Base-by-base conservation (phyloP, 2,113 vertebrate genomes). In the Apus apus region DNA sequence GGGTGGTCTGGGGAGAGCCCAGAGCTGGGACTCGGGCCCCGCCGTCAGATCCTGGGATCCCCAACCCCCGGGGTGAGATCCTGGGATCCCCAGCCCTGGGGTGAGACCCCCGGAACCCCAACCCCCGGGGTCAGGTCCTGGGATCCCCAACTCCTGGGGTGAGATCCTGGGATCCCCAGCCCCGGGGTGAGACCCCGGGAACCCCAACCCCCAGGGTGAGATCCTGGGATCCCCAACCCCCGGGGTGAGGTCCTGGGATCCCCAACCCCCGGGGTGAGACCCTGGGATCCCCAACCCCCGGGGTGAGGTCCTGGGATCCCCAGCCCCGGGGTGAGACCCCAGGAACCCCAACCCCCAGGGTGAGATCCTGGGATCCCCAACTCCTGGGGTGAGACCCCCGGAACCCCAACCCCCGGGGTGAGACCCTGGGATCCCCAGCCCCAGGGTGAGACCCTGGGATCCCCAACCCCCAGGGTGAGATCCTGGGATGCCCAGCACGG, bases 1-100 rank as follows among this genome's bases (percentile, higher is more conserved):
- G 43, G 64, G 21, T 1, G 1, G 22, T 38, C 22, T 17, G 53
- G 3, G 10, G 46, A 48, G 23, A 2, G 4, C 19, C 6, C 2
- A 4, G 15, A 66, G 32, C 40, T 29, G 71, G 45, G 48, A 15
- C 53, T 32, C 11, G 7, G 2, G 27, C 30, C 25, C 48, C 8
- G 8, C 9, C 27, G 38, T 19, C 57, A 58, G n/a, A 4, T 7
- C 15, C 76, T 8, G 40, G 18, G 17, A 29, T 16, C 29, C 25
- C 58, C 53, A 61, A 57, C 18, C 12, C 12, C 20, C 21, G 1
- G 5, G 45, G 30, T 48, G 45, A 25, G 25, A 53, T 22, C 17
- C 27, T 32, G 65, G 20, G 34, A 13, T n/a, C 51, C 58, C 30
- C 10, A 36, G n/a, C 6, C 23, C 61, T 8, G 6, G 8, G 27